A percentile compares a stretch with the other conserved stretches of the same genome.
These are phyloP conservation scores for Actinia equina DNA, from an alignment of 64 coral and sea anemone species.

Conservation along the genomic window DNA sequence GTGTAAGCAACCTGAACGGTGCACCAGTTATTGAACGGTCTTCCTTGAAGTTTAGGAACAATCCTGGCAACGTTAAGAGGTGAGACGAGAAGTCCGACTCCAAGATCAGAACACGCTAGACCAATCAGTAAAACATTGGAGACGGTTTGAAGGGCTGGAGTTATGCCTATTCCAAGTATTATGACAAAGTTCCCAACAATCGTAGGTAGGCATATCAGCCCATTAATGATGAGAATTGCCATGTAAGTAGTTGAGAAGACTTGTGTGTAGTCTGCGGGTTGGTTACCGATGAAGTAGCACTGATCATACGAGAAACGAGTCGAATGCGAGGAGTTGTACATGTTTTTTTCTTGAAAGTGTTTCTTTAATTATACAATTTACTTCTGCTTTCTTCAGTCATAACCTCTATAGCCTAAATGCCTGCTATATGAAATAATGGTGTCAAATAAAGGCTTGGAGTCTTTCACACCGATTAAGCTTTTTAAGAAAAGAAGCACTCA, in stretches of 20 bases:
- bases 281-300: not conserved
- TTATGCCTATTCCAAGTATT: not conserved
- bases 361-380: not conserved
- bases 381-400: not conserved
- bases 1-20: not conserved
- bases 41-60: not conserved
- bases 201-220: slow-evolving; percentile 10
- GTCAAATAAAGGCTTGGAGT: not conserved
- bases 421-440: not conserved
- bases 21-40: slow-evolving; percentile 7
- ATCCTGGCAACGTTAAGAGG: slow-evolving; percentile 23
- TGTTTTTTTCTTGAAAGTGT: not conserved
- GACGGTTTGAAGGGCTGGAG: slow-evolving; percentile 16
- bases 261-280: not conserved
- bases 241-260: not conserved
- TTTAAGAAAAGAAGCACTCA: not conserved
- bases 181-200: slow-evolving; percentile 36
- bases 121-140: slow-evolving; percentile 16
- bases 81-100: slow-evolving; percentile 28
- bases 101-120: slow-evolving; percentile 35
- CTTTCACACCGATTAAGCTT: not conserved
- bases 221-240: slow-evolving; percentile 15
- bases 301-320: not conserved
- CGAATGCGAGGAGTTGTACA: not conserved
- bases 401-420: not conserved